Percentiles rank a stretch among this genome's conserved stretches.
These are phyloP conservation scores for Papilio polyxenes DNA, from an alignment of 1,140 invertebrate genomes.

Conservation along the genomic window DNA sequence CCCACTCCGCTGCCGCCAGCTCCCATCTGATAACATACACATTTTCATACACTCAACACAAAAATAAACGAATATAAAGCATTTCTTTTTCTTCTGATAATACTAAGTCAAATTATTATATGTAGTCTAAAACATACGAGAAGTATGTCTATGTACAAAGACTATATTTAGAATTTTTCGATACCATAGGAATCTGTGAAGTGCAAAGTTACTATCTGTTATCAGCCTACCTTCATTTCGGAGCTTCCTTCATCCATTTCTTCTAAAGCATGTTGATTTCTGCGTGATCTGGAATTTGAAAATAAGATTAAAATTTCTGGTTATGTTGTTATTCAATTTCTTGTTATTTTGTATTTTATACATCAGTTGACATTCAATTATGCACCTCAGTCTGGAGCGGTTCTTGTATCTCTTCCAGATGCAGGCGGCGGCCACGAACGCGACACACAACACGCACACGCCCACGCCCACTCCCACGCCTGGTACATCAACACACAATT, in stretches of 20 bases:
- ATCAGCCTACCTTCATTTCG: conserved; percentile 66
- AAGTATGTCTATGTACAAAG: too few species aligned
- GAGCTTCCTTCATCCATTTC: conserved; percentile 57
- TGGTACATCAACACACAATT: conserved; percentile 42
- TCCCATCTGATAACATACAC: conserved; percentile 51
- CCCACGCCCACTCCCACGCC: conserved; percentile 49
- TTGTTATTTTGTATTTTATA: not conserved
- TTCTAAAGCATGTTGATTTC: conserved; percentile 31
- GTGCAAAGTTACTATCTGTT: not conserved
- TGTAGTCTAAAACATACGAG: too few species aligned
- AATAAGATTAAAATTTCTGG: not conserved
- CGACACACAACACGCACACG: conserved; percentile 44
- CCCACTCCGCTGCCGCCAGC: conserved; percentile 63
- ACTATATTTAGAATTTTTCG: too few species aligned
- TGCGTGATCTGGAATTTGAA: conserved; percentile 15
- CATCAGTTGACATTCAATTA: not conserved
- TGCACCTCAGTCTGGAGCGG: conserved; percentile 41
- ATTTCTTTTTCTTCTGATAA: too few species aligned
- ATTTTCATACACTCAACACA: not conserved
- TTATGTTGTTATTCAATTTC: not conserved
- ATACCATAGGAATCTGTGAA: too few species aligned
- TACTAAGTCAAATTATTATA: too few species aligned
- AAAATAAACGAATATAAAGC: not conserved
- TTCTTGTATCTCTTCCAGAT: conserved; percentile 53
- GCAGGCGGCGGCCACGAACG: conserved; percentile 47